Evolutionary conservation across 2,888 invertebrate genomes (phyloP).

Genomic region (Nomada flava): DNA sequence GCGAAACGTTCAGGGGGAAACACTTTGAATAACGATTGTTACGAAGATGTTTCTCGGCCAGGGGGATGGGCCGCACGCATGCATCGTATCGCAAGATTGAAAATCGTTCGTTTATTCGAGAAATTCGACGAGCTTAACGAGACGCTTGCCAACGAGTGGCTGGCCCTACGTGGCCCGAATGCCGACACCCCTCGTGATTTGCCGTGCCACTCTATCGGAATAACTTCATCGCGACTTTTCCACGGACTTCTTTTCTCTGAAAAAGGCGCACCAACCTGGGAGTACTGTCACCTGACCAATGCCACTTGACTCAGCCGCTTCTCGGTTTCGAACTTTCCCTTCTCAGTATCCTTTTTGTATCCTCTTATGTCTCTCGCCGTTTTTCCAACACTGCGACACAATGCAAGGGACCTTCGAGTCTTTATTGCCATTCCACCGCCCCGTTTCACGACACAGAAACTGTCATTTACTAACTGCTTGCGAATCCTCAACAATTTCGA

Average conservation of each 20-base stretch:
- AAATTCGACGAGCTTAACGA: slow-evolving; percentile 61
- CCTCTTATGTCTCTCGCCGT: not conserved
- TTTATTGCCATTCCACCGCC: too few species aligned
- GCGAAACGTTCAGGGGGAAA: slow-evolving; percentile 15
- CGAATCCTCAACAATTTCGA: too few species aligned
- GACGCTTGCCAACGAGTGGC: slow-evolving; percentile 55
- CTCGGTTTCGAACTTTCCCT: not conserved
- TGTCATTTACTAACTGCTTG: too few species aligned
- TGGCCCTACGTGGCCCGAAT: slow-evolving; percentile 61
- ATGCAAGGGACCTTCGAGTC: too few species aligned
- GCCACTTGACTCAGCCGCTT: not conserved
- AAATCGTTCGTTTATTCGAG: slow-evolving; percentile 50
- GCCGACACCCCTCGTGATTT: slow-evolving; percentile 48
- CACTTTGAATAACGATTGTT: slow-evolving; percentile 45
- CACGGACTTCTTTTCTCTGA: slow-evolving; percentile 32
- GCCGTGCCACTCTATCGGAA: slow-evolving; percentile 51
- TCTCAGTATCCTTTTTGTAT: not conserved
- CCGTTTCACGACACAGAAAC: too few species aligned
- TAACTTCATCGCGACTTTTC: slow-evolving; percentile 51
- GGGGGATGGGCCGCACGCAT: slow-evolving; percentile 10
- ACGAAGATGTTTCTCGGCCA: slow-evolving; percentile 38
- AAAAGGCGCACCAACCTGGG: not conserved
- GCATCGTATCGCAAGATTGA: slow-evolving; percentile 51
- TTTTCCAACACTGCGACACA: not conserved
- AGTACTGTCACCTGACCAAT: not conserved